These are phyloP conservation scores for Iguana delicatissima DNA, from an alignment of 2,797 vertebrate species.

Conservation along the genomic window DNA sequence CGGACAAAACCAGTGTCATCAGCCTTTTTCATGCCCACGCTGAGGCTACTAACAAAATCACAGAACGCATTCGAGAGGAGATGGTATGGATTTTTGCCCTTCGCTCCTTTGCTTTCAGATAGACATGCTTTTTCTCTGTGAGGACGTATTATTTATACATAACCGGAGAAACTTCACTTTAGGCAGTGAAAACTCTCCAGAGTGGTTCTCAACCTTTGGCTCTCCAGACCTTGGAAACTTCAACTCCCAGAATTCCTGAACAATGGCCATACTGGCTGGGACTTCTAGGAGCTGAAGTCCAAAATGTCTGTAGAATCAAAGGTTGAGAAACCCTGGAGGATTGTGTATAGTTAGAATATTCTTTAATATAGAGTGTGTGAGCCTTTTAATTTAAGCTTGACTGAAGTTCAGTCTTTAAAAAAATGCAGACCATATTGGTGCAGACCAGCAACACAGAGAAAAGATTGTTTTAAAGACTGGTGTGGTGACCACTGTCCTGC, in stretches of 20 bases:
- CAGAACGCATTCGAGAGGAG: constrained; percentile 95
- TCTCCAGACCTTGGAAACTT: too few relatives aligned
- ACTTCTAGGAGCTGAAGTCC: too few relatives aligned
- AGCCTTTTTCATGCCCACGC: constrained; percentile 95
- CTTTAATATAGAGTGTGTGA: neutral
- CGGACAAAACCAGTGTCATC: constrained; percentile 93
- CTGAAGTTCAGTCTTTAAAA: neutral
- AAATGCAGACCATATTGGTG: too few relatives aligned
- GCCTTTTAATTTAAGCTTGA: neutral
- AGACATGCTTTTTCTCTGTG: neutral
- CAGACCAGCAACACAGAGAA: neutral
- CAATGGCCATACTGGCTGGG: too few relatives aligned
- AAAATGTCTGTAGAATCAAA: too few relatives aligned
- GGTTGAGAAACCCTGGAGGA: too few relatives aligned
- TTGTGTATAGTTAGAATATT: neutral
- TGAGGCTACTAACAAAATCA: constrained; percentile 91
- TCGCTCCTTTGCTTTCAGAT: neutral
- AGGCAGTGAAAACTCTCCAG: neutral
- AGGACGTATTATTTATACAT: neutral
- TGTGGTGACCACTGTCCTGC: neutral
- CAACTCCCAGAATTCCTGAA: too few relatives aligned
- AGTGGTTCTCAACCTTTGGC: too few relatives aligned
- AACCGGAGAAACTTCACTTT: neutral
- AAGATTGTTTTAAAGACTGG: neutral
- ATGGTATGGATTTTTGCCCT: constrained; percentile 80